phyloP scores from a whole-genome alignment of 2,797 vertebrate genomes.

The Salmo trutta region DNA sequence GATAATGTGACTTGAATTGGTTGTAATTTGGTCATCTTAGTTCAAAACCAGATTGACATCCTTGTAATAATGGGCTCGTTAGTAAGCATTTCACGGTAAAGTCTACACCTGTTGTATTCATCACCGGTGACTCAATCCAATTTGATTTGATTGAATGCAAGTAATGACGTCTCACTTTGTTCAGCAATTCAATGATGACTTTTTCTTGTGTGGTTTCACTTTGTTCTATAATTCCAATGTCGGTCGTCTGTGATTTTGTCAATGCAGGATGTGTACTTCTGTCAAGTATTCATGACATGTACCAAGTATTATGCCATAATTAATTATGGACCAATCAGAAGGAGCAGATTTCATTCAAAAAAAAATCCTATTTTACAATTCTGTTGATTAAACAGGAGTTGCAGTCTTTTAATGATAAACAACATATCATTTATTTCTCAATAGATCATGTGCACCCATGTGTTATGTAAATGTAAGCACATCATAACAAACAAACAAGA shows the following conservation, averaged over 20 bases:
- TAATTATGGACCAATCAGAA: not conserved
- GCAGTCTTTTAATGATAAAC: too few relatives aligned
- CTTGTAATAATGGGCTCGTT: not conserved
- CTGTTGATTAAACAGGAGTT: too few relatives aligned
- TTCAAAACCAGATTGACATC: not conserved
- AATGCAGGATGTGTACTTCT: too few relatives aligned
- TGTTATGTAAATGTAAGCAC: not conserved
- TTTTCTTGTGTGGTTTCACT: not conserved
- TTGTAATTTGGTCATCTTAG: constrained; percentile 5
- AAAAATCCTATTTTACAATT: too few relatives aligned
- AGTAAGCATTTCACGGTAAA: too few relatives aligned
- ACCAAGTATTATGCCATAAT: not conserved
- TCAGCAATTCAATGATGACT: not conserved
- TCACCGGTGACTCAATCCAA: too few relatives aligned
- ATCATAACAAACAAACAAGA: not conserved
- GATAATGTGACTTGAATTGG: constrained; percentile 48
- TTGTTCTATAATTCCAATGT: too few relatives aligned
- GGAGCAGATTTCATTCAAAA: too few relatives aligned
- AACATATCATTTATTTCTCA: not conserved
- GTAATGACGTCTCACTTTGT: not conserved
- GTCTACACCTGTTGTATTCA: too few relatives aligned
- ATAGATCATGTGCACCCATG: not conserved
- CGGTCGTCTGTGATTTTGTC: too few relatives aligned
- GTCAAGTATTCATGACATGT: not conserved
- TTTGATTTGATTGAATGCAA: not conserved